These are phyloP conservation scores for Melanotaenia parkinsoni DNA, from an alignment of 2,797 vertebrate genomes.

Conservation along the genomic window DNA sequence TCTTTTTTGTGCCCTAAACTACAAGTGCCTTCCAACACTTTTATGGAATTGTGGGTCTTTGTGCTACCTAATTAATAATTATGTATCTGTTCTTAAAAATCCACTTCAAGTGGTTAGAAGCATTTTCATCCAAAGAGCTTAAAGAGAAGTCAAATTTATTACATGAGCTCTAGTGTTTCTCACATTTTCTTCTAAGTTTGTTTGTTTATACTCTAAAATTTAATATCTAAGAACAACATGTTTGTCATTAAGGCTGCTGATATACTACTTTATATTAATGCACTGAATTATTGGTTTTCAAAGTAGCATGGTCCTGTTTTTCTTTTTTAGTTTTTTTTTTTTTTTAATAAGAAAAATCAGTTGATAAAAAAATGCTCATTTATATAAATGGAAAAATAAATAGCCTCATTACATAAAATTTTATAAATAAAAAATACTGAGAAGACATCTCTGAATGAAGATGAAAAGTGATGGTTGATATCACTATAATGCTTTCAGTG, in stretches of 20 bases:
- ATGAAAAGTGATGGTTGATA: conserved; percentile 28
- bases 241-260: no score
- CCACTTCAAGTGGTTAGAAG: neutral
- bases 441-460: conserved; percentile 10
- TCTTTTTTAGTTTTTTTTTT: neutral
- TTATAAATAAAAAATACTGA: conserved; percentile 17
- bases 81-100: neutral
- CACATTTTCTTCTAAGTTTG: conserved; percentile 25
- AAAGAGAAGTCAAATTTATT: neutral
- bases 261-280: no score
- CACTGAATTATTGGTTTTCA: no score
- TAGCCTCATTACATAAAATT: neutral
- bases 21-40: neutral
- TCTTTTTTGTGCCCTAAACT: no score
- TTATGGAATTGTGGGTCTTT: neutral
- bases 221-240: neutral
- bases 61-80: neutral
- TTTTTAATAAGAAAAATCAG: no score
- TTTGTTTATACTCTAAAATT: conserved; percentile 4
- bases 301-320: neutral
- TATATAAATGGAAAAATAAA: neutral
- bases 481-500: conserved; percentile 38
- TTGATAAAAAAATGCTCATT: no score
- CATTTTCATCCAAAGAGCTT: neutral
- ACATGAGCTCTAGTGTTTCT: conserved; percentile 10